Evolutionary conservation across 2,113 vertebrate species (phyloP).

Genomic region (Melanostigma gelatinosum): DNA sequence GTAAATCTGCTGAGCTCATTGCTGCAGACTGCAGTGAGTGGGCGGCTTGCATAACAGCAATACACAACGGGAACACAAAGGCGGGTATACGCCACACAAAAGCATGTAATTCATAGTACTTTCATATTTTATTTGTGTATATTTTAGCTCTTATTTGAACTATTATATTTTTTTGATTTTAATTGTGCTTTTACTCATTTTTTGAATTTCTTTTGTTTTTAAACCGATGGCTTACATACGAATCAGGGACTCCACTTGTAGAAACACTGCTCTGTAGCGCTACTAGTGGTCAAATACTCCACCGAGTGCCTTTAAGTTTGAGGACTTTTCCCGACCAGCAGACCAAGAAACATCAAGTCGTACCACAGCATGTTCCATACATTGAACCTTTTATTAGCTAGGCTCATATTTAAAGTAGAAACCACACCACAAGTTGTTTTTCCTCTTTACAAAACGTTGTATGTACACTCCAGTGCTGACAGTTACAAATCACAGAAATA

Average conservation of each 20-base stretch:
- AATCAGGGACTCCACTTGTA: not conserved
- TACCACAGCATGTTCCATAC: conserved; percentile 30
- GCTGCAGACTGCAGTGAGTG: conserved; percentile 54
- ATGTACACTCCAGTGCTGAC: conserved; percentile 99
- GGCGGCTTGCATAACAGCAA: conserved; percentile 45
- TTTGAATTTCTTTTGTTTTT: too few relatives aligned
- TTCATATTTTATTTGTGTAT: too few relatives aligned
- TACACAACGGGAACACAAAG: not conserved
- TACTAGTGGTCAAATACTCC: not conserved
- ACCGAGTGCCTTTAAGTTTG: not conserved
- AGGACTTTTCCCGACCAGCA: not conserved
- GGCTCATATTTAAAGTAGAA: conserved; percentile 97
- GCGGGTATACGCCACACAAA: not conserved
- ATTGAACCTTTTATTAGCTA: conserved; percentile 94
- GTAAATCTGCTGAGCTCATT: conserved; percentile 55
- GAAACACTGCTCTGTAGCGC: not conserved
- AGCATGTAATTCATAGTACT: too few relatives aligned
- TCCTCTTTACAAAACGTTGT: conserved; percentile 88
- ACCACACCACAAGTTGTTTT: conserved; percentile 92
- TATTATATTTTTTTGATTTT: too few relatives aligned
- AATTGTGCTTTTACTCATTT: too few relatives aligned
- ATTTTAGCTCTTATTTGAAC: too few relatives aligned
- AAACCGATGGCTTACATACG: not conserved
- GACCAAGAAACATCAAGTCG: not conserved
- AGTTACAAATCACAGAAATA: conserved; percentile 85